These are phyloP conservation scores for Epizoanthus fatuus DNA, from an alignment of 92 coral and sea anemone genomes.

Conservation along the genomic window DNA sequence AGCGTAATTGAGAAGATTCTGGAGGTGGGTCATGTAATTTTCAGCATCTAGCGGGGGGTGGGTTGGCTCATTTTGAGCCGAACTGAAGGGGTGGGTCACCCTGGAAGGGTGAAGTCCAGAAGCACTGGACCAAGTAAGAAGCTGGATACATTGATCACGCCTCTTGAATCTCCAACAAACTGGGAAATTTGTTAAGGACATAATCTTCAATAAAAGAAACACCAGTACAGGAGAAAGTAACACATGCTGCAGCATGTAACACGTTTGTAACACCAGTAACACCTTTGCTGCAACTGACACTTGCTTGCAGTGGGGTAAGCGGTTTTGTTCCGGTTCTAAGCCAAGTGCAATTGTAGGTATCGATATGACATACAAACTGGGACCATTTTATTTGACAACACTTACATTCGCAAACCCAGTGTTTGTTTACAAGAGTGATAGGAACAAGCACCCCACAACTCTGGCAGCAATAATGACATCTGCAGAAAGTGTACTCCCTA, in stretches of 20 bases:
- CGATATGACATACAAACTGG: conserved; percentile 44
- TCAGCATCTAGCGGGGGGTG: no score
- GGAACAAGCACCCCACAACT: conserved; percentile 14
- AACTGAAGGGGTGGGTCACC: no score
- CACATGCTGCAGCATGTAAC: conserved; percentile 18
- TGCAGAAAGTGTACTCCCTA: neutral
- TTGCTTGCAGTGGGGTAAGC: conserved; percentile 7
- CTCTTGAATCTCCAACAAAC: conserved; percentile 6
- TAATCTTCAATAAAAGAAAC: conserved; percentile 8
- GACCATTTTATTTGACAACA: conserved; percentile 40
- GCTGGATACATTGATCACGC: conserved; percentile 2
- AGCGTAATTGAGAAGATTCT: no score
- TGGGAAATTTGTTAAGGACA: conserved; percentile 18
- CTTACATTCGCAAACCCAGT: conserved; percentile 29
- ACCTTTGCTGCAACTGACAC: no score
- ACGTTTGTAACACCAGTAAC: conserved; percentile 33
- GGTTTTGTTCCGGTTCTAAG: conserved; percentile 25
- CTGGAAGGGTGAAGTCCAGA: conserved; percentile 23
- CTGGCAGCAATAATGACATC: conserved; percentile 37
- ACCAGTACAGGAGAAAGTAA: neutral
- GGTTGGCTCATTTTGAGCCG: no score
- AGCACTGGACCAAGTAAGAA: conserved; percentile 29
- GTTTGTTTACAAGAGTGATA: conserved; percentile 8
- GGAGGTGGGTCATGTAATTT: no score
- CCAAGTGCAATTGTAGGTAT: conserved; percentile 9